These are phyloP conservation scores for Platorchestia sp. DNA, from an alignment of 1,140 invertebrate genomes.

Conservation along the genomic window DNA sequence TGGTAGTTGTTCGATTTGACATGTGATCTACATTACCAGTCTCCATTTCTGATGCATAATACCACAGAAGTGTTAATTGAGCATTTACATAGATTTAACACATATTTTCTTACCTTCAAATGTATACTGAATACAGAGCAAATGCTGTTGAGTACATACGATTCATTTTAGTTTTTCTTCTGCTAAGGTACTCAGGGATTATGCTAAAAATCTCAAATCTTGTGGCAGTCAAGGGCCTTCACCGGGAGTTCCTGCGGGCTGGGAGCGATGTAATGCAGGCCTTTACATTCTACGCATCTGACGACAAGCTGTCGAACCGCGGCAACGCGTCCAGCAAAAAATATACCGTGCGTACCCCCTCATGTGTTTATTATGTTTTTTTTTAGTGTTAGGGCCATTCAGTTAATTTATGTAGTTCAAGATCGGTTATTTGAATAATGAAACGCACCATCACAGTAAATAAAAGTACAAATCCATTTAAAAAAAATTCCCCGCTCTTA, in stretches of 20 bases:
- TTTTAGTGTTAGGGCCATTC: not conserved
- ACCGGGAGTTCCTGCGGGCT: conserved; percentile 71
- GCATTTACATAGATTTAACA: not conserved
- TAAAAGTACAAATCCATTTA: too few species aligned
- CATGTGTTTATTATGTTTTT: not conserved
- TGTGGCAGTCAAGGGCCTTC: conserved; percentile 69
- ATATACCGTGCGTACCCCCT: conserved; percentile 68
- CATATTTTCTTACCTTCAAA: too few species aligned
- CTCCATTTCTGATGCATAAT: not conserved
- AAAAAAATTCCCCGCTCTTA: too few species aligned
- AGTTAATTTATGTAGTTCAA: not conserved
- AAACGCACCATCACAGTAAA: too few species aligned
- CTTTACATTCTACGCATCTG: conserved; percentile 72
- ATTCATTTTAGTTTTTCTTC: too few species aligned
- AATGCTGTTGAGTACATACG: too few species aligned
- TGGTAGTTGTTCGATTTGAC: not conserved
- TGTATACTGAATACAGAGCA: too few species aligned
- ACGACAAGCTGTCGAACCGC: conserved; percentile 72
- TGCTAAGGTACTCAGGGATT: too few species aligned
- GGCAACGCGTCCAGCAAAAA: conserved; percentile 70
- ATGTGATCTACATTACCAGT: not conserved
- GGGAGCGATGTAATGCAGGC: conserved; percentile 73
- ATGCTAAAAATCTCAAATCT: too few species aligned
- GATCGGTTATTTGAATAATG: too few species aligned
- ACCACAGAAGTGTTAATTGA: too few species aligned